A percentile compares a stretch with the other conserved stretches of the same genome.
These are phyloP conservation scores for Oostethus manadensis DNA, from an alignment of 2,113 vertebrate genomes.

Conservation along the genomic window DNA sequence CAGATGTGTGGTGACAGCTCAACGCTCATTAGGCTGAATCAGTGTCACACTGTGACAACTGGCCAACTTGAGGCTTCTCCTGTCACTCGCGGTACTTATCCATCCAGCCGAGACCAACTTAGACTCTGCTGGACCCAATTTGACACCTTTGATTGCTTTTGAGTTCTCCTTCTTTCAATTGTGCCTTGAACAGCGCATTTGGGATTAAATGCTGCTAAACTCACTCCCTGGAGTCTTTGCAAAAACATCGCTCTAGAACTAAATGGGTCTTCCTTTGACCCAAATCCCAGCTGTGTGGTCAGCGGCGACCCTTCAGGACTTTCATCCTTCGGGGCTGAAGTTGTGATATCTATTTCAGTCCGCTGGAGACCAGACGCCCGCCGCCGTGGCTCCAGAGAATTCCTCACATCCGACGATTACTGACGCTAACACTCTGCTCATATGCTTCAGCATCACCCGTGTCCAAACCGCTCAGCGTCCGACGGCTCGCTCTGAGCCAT, in stretches of 20 bases:
- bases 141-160: constrained; percentile 30
- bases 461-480: constrained; percentile 70
- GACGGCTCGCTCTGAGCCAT: constrained; percentile 63
- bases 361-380: constrained; percentile 55
- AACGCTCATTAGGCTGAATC: constrained; percentile 77
- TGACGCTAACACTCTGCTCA: constrained; percentile 50
- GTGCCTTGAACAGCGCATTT: constrained; percentile 11
- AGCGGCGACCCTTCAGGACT: constrained; percentile 37
- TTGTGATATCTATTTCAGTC: constrained; percentile 77
- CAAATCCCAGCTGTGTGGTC: constrained; percentile 55
- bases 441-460: constrained; percentile 65
- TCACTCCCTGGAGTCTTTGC: not conserved
- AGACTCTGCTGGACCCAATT: constrained; percentile 37
- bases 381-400: constrained; percentile 61
- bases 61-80: constrained; percentile 68
- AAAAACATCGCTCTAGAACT: not conserved
- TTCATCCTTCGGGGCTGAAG: constrained; percentile 45
- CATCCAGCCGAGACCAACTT: constrained; percentile 41
- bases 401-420: constrained; percentile 50
- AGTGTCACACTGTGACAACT: constrained; percentile 75
- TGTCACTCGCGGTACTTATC: constrained; percentile 47
- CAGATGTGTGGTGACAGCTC: constrained; percentile 76
- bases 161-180: constrained; percentile 21
- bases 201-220: not conserved
- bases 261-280: constrained; percentile 5